Evolutionary conservation across 2,888 invertebrate species (phyloP).

Genomic region (Apodemia mormo): DNA sequence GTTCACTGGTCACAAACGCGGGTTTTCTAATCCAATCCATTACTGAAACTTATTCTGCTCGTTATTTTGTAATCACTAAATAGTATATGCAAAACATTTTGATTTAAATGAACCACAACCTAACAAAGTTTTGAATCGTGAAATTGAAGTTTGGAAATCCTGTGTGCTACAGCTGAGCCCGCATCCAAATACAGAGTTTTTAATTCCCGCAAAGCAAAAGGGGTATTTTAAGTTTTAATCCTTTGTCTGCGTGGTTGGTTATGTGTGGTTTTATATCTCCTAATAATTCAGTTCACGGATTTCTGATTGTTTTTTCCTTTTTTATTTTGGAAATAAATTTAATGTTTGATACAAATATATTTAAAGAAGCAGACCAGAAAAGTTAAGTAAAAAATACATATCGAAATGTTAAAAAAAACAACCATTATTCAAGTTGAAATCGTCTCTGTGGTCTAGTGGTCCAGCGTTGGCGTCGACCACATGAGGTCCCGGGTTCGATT

Average conservation of each 20-base stretch:
- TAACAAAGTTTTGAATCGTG: slow-evolving; percentile 68
- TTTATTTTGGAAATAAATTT: too few relatives aligned
- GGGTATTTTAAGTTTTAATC: slow-evolving; percentile 13
- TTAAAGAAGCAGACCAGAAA: too few relatives aligned
- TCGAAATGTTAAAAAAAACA: too few relatives aligned
- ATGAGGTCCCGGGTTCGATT: too few relatives aligned
- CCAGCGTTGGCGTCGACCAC: too few relatives aligned
- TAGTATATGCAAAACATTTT: slow-evolving; percentile 61
- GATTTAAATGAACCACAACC: slow-evolving; percentile 74
- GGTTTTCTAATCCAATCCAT: slow-evolving; percentile 74
- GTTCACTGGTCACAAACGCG: slow-evolving; percentile 73
- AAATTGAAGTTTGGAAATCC: slow-evolving; percentile 44
- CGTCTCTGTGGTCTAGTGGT: too few relatives aligned
- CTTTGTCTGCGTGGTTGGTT: slow-evolving; percentile 9
- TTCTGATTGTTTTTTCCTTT: too few relatives aligned
- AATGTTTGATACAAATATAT: too few relatives aligned
- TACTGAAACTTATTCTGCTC: slow-evolving; percentile 65
- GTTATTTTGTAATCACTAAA: slow-evolving; percentile 63
- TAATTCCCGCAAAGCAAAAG: slow-evolving; percentile 19
- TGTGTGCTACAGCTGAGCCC: slow-evolving; percentile 17
- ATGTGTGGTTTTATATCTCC: background rate
- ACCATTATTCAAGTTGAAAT: too few relatives aligned
- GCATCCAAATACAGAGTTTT: slow-evolving; percentile 50
- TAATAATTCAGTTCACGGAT: background rate
- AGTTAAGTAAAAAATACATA: too few relatives aligned